Evolutionary conservation across 2,888 invertebrate genomes (phyloP).

Genomic region (Hypena proboscidalis): DNA sequence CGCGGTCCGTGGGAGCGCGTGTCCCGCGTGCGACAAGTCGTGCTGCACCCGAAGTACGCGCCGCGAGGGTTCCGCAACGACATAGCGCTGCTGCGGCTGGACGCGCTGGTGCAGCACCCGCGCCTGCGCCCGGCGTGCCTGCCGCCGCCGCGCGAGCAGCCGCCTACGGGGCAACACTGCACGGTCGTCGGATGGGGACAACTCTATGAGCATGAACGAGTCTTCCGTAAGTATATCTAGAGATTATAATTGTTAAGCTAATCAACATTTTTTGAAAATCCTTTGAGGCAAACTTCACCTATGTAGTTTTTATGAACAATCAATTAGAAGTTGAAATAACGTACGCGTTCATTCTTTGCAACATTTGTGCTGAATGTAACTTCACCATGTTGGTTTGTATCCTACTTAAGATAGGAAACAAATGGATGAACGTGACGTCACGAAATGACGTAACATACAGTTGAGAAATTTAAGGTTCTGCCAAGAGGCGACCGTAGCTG

Average conservation of each 20-base stretch:
- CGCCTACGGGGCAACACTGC: slow-evolving; percentile 88
- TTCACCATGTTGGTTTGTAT: too few relatives aligned
- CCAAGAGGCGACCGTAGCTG: too few relatives aligned
- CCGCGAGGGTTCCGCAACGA: slow-evolving; percentile 92
- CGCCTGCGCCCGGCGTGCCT: slow-evolving; percentile 77
- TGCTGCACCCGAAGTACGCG: slow-evolving; percentile 90
- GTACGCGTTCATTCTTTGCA: too few relatives aligned
- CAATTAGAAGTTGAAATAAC: too few relatives aligned
- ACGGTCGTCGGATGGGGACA: slow-evolving; percentile 94
- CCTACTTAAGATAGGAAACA: too few relatives aligned
- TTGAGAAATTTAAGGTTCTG: too few relatives aligned
- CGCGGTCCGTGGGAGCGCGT: slow-evolving; percentile 91
- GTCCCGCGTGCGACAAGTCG: slow-evolving; percentile 86
- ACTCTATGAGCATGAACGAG: slow-evolving; percentile 90
- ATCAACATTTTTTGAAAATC: too few relatives aligned
- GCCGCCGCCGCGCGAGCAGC: slow-evolving; percentile 85
- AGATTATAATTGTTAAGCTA: not conserved
- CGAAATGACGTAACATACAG: too few relatives aligned
- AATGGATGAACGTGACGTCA: too few relatives aligned
- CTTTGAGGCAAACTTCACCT: too few relatives aligned
- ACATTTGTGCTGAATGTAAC: too few relatives aligned
- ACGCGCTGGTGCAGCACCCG: slow-evolving; percentile 84
- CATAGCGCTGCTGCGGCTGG: slow-evolving; percentile 88
- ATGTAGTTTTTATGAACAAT: too few relatives aligned
- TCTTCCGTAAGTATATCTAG: slow-evolving; percentile 88